Percentiles rank a stretch among this genome's conserved stretches.
Conservation (phyloP, 2,113 vertebrate genomes). For the Baryphthengus martii region DNA sequence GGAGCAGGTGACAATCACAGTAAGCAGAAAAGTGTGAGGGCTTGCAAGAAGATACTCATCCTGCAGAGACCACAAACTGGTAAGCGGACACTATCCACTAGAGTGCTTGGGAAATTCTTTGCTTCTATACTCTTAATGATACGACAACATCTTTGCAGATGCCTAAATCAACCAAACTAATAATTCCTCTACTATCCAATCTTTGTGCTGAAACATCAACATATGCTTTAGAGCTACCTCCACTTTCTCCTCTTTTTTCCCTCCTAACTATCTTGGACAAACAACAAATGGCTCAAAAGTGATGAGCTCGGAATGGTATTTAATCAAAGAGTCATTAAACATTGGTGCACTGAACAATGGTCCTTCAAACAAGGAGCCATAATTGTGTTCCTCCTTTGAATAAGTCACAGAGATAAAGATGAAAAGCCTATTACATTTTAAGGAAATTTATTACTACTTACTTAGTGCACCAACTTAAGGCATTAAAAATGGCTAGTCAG, state of each 20-base stretch:
- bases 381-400: slow-evolving; percentile 15
- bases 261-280: background rate
- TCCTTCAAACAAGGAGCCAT: background rate
- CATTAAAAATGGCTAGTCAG: slow-evolving; percentile 21
- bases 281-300: background rate
- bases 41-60: background rate
- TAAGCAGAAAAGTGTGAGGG: background rate
- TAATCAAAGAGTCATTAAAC: background rate
- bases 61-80: background rate
- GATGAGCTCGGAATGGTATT: slow-evolving; percentile 6
- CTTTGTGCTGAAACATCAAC: background rate
- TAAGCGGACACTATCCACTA: background rate
- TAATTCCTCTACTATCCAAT: background rate
- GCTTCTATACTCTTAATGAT: background rate
- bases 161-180: background rate
- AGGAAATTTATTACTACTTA: slow-evolving; percentile 30
- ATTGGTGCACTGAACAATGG: background rate
- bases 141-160: background rate
- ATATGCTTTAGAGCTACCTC: background rate
- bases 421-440: background rate
- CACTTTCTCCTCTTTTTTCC: background rate
- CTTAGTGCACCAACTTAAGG: slow-evolving; percentile 3
- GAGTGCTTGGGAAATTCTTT: background rate
- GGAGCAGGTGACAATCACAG: background rate
- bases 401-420: slow-evolving; percentile 36